Evolutionary conservation across 2,888 invertebrate species (phyloP).

Genomic region (Drosophila mulleri): DNA sequence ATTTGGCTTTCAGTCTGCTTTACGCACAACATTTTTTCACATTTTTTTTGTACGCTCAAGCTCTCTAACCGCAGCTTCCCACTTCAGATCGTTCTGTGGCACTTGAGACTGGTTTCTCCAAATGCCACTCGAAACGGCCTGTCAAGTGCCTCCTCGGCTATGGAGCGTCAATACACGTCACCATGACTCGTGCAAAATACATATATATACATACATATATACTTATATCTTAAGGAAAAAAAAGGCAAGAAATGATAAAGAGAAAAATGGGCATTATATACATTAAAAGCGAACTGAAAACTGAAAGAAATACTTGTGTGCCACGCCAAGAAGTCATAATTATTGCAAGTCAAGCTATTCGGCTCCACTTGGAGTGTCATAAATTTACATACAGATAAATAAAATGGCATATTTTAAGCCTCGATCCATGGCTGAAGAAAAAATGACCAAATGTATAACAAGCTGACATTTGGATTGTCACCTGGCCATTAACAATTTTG

Average conservation of each 20-base stretch:
- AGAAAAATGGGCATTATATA: constrained; percentile 30
- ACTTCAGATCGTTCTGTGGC: constrained; percentile 73
- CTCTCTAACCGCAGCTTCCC: constrained; percentile 53
- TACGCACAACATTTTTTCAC: constrained; percentile 44
- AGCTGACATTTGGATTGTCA: constrained; percentile 40
- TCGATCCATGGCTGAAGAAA: constrained; percentile 12
- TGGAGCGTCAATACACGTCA: constrained; percentile 66
- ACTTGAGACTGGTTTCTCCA: constrained; percentile 78
- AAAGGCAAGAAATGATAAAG: constrained; percentile 2
- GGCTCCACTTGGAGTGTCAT: constrained; percentile 55
- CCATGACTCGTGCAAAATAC: constrained; percentile 72
- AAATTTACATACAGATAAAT: constrained; percentile 72
- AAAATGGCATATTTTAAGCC: constrained; percentile 26
- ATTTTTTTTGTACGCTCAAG: constrained; percentile 27
- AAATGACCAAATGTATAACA: constrained; percentile 5
- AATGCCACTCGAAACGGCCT: constrained; percentile 75
- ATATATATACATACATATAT: not conserved
- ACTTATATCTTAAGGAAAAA: not conserved
- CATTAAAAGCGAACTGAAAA: constrained; percentile 15
- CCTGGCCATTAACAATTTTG: constrained; percentile 39
- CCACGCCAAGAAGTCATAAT: constrained; percentile 75
- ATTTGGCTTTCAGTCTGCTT: constrained; percentile 19
- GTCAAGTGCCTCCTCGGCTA: constrained; percentile 71
- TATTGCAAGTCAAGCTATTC: constrained; percentile 75
- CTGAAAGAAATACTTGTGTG: constrained; percentile 49